Percentiles rank a stretch among this genome's conserved stretches.
Conservation (phyloP, 1,140 invertebrate species). For the Anoplolepis gracilipes region DNA sequence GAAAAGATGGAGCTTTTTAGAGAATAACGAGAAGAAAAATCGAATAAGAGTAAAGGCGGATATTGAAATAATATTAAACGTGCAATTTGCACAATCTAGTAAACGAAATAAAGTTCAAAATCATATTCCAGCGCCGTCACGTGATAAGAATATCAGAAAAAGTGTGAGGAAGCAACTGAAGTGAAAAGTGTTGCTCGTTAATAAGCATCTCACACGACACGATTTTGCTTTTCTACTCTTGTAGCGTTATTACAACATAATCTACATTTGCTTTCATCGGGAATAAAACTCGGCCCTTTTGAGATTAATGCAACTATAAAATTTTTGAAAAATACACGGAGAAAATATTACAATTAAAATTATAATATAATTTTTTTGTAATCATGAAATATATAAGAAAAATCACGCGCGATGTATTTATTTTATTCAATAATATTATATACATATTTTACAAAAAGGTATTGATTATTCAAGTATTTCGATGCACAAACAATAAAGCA, state of each 20-base stretch:
- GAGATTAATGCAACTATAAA: background rate
- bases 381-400: no score
- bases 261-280: constrained; percentile 24
- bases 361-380: no score
- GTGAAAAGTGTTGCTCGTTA: constrained; percentile 51
- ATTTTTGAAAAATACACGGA: no score
- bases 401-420: no score
- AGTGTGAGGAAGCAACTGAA: constrained; percentile 5
- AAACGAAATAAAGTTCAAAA: background rate
- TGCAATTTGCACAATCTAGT: background rate
- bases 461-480: no score
- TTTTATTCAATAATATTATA: no score
- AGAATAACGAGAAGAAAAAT: background rate
- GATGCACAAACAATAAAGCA: no score
- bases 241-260: constrained; percentile 24
- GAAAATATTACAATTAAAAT: no score
- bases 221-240: constrained; percentile 45
- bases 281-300: constrained; percentile 23
- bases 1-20: background rate
- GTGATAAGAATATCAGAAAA: constrained; percentile 11
- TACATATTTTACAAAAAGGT: no score
- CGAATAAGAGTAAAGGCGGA: background rate
- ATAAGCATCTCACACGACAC: constrained; percentile 45
- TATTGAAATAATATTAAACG: constrained; percentile 13
- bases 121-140: background rate